These are phyloP conservation scores for Dinocampus coccinellae DNA, from an alignment of 2,888 invertebrate species.

Conservation along the genomic window DNA sequence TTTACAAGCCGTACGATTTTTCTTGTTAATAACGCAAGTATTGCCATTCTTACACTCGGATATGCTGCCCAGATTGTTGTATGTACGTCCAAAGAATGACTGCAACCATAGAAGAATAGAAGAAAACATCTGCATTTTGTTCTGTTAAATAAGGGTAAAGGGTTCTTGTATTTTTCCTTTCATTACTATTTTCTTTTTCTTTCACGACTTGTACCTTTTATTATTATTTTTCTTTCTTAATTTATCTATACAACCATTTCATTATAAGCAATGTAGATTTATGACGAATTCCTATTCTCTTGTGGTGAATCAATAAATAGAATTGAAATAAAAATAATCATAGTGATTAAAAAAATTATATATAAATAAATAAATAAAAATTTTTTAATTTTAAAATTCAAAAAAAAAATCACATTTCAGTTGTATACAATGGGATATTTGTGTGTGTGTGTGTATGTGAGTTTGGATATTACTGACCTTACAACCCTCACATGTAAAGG, in stretches of 20 bases:
- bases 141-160: constrained; percentile 5
- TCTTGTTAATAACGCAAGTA: constrained; percentile 91
- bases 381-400: background rate
- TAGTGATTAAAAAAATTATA: too few relatives aligned
- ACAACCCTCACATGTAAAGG: constrained; percentile 66
- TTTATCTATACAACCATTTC: background rate
- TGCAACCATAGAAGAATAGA: constrained; percentile 67
- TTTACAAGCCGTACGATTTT: constrained; percentile 92
- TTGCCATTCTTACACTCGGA: constrained; percentile 94
- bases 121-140: constrained; percentile 16
- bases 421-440: constrained; percentile 5
- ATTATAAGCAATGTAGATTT: constrained; percentile 6
- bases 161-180: background rate
- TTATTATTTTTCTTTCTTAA: background rate
- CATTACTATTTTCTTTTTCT: background rate
- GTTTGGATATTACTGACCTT: constrained; percentile 58
- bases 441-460: too few relatives aligned
- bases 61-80: constrained; percentile 90
- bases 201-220: background rate
- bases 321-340: too few relatives aligned
- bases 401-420: background rate
- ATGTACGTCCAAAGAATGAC: constrained; percentile 93
- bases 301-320: background rate
- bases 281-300: constrained; percentile 1
- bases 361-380: background rate